A percentile compares a stretch with the other conserved stretches of the same genome.
Conservation (phyloP, 2,797 vertebrate genomes). For the Hydrophis major region DNA sequence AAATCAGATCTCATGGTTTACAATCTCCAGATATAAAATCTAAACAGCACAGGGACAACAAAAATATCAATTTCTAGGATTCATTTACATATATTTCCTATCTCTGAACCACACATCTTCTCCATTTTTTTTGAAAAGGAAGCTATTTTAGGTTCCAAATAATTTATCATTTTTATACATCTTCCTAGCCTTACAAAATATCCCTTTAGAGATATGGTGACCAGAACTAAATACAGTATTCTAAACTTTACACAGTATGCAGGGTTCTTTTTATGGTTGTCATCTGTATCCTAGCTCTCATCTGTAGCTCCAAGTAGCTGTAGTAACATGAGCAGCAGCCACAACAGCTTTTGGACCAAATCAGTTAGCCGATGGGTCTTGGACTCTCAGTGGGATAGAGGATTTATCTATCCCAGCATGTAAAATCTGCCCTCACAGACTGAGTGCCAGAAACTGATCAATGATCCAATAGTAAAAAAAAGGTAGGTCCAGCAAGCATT, state of each 20-base stretch:
- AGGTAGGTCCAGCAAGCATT: neutral
- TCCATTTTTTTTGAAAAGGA: neutral
- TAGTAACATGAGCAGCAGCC: neutral
- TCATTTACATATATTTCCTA: neutral
- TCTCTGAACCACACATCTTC: neutral
- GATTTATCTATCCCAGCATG: neutral
- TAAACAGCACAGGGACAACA: neutral
- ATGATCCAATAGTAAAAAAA: neutral
- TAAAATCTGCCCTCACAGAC: neutral
- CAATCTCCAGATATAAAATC: neutral
- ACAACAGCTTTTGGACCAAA: neutral
- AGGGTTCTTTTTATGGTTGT: neutral
- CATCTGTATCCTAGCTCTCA: neutral
- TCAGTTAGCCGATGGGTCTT: neutral
- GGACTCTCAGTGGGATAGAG: neutral
- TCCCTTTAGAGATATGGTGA: neutral
- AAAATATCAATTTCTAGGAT: neutral
- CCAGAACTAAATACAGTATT: neutral
- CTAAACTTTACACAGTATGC: neutral
- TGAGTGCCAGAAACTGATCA: neutral
- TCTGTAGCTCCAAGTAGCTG: neutral
- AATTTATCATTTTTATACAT: neutral
- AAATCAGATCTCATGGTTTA: neutral
- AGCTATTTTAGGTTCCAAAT: neutral
- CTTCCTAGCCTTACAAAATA: neutral